Conservation (phyloP, 2,113 vertebrate species). For the Bothrops jararaca region DNA sequence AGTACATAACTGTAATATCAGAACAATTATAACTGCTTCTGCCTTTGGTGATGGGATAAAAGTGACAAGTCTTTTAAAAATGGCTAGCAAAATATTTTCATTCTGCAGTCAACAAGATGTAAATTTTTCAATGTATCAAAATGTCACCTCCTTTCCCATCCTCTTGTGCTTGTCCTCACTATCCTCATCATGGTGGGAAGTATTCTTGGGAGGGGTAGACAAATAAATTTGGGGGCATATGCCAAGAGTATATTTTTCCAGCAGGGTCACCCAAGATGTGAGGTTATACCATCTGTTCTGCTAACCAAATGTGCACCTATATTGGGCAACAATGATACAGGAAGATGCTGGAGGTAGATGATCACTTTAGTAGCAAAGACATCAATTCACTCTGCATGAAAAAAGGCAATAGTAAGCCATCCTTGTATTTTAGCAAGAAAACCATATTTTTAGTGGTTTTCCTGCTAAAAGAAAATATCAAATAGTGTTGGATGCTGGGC, state of each 20-base stretch:
- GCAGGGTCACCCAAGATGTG: neutral
- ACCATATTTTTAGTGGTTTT: neutral
- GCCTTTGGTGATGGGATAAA: neutral
- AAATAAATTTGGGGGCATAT: neutral
- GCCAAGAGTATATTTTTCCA: neutral
- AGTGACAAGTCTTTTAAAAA: neutral
- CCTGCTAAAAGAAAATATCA: neutral
- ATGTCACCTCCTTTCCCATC: neutral
- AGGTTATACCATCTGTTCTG: neutral
- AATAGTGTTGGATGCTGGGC: neutral
- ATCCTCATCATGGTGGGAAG: neutral
- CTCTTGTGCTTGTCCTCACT: neutral
- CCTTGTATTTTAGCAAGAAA: neutral
- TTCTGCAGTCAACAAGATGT: neutral
- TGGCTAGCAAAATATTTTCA: neutral
- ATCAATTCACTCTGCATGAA: neutral
- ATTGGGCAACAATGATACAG: neutral
- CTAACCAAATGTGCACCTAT: neutral
- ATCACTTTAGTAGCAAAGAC: neutral
- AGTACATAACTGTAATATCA: neutral
- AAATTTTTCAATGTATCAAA: neutral
- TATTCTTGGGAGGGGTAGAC: neutral
- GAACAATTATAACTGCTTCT: neutral
- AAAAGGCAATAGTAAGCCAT: neutral
- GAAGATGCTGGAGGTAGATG: neutral